These are phyloP conservation scores for Thamnaconus septentrionalis DNA, from an alignment of 2,113 vertebrate species.

Conservation along the genomic window DNA sequence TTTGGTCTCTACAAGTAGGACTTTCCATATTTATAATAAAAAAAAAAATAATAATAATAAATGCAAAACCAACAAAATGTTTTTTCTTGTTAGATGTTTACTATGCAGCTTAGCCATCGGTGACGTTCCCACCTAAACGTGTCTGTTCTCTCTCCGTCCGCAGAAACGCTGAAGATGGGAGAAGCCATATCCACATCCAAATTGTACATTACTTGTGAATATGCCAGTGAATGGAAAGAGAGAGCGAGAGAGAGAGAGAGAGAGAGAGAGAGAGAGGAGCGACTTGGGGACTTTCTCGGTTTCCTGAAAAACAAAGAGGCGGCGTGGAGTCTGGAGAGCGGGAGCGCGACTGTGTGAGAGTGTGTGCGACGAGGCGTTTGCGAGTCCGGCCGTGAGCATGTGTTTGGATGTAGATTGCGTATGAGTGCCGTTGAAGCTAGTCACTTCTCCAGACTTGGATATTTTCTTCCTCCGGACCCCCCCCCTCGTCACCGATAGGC, in stretches of 20 bases:
- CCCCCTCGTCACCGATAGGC: conserved; percentile 43
- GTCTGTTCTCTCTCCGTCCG: conserved; percentile 41
- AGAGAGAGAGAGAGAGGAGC: background rate
- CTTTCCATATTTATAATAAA: too few species aligned
- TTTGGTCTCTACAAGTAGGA: too few species aligned
- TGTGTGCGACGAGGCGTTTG: conserved; percentile 28
- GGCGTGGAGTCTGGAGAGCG: conserved; percentile 45
- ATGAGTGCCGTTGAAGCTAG: conserved; percentile 23
- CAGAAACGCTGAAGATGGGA: conserved; percentile 57
- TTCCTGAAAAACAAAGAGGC: too few species aligned
- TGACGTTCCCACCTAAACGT: background rate
- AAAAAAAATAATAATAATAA: too few species aligned
- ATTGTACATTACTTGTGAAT: conserved; percentile 81
- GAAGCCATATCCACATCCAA: conserved; percentile 46
- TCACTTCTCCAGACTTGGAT: conserved; percentile 41
- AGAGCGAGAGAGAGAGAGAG: conserved; percentile 35
- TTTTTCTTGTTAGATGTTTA: background rate
- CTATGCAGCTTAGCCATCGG: background rate
- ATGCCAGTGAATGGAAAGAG: conserved; percentile 65
- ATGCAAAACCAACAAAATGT: background rate
- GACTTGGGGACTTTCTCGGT: too few species aligned
- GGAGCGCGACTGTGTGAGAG: conserved; percentile 24
- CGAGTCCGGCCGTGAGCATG: background rate
- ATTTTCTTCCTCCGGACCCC: conserved; percentile 46
- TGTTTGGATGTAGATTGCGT: conserved; percentile 25